These are phyloP conservation scores for Taxidea taxus DNA, from an alignment of 2,113 vertebrate species.

Conservation along the genomic window DNA sequence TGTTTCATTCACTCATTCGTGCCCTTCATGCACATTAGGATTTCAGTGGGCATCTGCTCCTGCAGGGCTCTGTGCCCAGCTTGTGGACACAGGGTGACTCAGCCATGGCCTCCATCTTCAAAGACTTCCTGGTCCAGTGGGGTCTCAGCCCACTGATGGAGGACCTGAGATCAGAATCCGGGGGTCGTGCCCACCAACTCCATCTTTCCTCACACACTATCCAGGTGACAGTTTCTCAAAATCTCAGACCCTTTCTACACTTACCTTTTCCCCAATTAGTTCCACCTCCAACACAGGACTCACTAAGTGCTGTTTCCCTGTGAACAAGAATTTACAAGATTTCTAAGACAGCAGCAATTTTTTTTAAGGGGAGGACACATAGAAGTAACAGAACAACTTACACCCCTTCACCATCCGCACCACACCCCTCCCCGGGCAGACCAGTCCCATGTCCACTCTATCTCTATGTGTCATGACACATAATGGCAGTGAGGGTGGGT, in stretches of 20 bases:
- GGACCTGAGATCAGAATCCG: neutral
- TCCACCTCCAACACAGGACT: slow-evolving; percentile 67
- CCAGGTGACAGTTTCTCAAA: neutral
- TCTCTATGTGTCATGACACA: neutral
- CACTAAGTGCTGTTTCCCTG: neutral
- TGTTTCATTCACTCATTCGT: neutral
- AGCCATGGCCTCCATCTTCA: neutral
- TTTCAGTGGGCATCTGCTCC: neutral
- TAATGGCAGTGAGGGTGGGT: neutral
- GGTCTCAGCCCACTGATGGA: neutral
- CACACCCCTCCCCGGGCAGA: neutral
- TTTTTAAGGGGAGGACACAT: neutral
- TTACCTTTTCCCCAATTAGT: slow-evolving; percentile 80
- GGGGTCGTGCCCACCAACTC: neutral
- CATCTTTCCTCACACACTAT: neutral
- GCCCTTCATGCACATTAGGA: neutral
- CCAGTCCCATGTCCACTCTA: neutral
- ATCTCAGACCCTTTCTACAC: neutral
- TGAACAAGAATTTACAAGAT: neutral
- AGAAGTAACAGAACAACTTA: neutral
- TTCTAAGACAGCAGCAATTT: neutral
- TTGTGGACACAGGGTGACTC: neutral
- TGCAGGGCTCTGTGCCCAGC: neutral
- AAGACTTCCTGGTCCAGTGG: neutral
- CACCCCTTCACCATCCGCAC: neutral